Base-by-base conservation (phyloP, 2,888 invertebrate genomes). In the Globia sparganii region DNA sequence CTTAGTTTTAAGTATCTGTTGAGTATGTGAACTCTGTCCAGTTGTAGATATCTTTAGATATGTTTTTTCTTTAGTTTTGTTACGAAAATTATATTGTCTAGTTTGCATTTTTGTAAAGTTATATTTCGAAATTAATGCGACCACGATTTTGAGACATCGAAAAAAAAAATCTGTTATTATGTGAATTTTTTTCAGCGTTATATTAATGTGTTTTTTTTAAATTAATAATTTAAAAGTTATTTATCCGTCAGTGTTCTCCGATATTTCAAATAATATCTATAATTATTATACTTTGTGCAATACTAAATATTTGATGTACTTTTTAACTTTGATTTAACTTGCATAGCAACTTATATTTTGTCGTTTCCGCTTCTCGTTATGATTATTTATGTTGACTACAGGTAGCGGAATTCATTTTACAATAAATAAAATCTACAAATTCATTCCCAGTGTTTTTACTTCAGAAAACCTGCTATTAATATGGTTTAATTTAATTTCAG, bases 401-500 rank as follows among this genome's bases (percentile, higher is more conserved):
- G 92, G 92, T 95, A 95, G 94, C 91, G 91, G 92, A 93, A 93
- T 92, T 94, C 86, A 94, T 94, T 95, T 95, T 91, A 91, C 92
- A 94, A 93, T 93, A 93, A 96, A 96, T 94, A 94, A 95, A 95
- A 93, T 94, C 90, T 94, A 94, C 93, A 94, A 92, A 92, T 93
- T 91, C 80, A 81, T 80, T 70, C 0, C 56, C n/a, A 28, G 81
- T 80, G 82, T 90, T 91, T 89, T 49, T 84, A 59, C 34, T 40
- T 31, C 8, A 37, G 2, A 34, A 5, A 11, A 28, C 62, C 43
- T n/a, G 0, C 31, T 61, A 15, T 40, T 53, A 11, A n/a, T n/a
- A n/a, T n/a, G 3, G 0, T 34, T 67, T n/a, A 3, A n/a, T 34
- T 49, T 34, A 11, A n/a, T 68, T 53, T 34, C 5, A 31, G 8